Percentiles rank a stretch among this genome's conserved stretches.
phyloP scores from a whole-genome alignment of 2,113 vertebrate genomes.

The Todiramphus chloris region DNA sequence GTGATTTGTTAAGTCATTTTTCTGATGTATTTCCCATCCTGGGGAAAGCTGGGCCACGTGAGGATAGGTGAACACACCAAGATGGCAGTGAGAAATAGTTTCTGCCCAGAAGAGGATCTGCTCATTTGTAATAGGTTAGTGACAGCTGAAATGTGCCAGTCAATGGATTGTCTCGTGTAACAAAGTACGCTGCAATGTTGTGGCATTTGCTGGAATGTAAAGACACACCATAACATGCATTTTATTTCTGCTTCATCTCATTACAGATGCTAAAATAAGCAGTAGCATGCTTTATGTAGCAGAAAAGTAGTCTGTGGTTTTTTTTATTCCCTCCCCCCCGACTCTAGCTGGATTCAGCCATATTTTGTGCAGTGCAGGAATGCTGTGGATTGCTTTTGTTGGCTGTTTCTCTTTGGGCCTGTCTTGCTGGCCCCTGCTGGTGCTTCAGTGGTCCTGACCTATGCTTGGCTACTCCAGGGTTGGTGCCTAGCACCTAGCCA shows the following conservation, averaged over 20 bases:
- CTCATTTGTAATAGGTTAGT: accelerated
- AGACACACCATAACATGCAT: not conserved
- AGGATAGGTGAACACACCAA: not conserved
- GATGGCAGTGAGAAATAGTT: not conserved
- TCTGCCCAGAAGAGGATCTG: not conserved
- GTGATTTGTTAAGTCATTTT: not conserved
- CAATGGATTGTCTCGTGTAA: not conserved
- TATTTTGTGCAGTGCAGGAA: not conserved
- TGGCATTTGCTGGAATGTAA: not conserved
- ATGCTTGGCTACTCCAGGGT: not conserved
- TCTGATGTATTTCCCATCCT: not conserved
- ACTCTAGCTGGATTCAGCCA: not conserved
- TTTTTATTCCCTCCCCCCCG: not conserved
- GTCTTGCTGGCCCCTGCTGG: not conserved
- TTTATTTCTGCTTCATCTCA: constrained; percentile 20
- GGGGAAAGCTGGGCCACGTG: not conserved
- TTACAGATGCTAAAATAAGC: constrained; percentile 24
- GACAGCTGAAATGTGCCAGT: not conserved
- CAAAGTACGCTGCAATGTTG: not conserved
- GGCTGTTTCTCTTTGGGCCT: not conserved
- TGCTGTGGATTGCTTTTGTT: not conserved
- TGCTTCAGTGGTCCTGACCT: not conserved
- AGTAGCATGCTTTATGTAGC: not conserved
- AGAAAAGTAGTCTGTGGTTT: constrained; percentile 27
- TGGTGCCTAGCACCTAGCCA: not conserved